These are phyloP conservation scores for Microctonus aethiopoides DNA, from an alignment of 2,888 invertebrate species.

Conservation along the genomic window DNA sequence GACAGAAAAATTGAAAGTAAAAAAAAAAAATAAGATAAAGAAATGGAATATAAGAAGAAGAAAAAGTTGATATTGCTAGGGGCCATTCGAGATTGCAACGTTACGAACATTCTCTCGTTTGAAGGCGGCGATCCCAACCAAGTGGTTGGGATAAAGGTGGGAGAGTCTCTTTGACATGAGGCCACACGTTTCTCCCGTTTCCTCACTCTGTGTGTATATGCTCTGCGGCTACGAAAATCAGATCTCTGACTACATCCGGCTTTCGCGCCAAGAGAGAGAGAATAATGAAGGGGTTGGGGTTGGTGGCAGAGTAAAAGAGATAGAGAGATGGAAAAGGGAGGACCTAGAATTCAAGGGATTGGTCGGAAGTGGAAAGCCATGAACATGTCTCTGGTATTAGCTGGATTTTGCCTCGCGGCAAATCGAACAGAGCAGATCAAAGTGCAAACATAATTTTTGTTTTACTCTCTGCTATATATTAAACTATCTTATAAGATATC, in stretches of 20 bases:
- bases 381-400: slow-evolving; percentile 2
- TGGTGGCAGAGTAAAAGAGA: too few species aligned
- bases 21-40: neutral
- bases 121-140: slow-evolving; percentile 7
- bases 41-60: too few species aligned
- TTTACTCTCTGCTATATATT: neutral
- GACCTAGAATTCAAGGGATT: neutral
- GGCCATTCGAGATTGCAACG: slow-evolving; percentile 20
- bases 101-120: slow-evolving; percentile 20
- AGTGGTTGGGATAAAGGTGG: slow-evolving; percentile 1
- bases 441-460: neutral
- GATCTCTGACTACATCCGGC: slow-evolving; percentile 14
- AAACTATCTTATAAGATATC: neutral
- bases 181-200: neutral
- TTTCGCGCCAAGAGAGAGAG: slow-evolving; percentile 14
- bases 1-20: neutral
- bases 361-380: slow-evolving; percentile 1
- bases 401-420: neutral
- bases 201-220: neutral
- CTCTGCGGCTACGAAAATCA: slow-evolving; percentile 15
- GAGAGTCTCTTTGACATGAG: slow-evolving; percentile 17
- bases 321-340: neutral
- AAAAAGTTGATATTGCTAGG: slow-evolving; percentile 1
- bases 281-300: slow-evolving; percentile 13
- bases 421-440: neutral